phyloP scores from a whole-genome alignment of 2,113 vertebrate species.

The Tenrec ecaudatus region DNA sequence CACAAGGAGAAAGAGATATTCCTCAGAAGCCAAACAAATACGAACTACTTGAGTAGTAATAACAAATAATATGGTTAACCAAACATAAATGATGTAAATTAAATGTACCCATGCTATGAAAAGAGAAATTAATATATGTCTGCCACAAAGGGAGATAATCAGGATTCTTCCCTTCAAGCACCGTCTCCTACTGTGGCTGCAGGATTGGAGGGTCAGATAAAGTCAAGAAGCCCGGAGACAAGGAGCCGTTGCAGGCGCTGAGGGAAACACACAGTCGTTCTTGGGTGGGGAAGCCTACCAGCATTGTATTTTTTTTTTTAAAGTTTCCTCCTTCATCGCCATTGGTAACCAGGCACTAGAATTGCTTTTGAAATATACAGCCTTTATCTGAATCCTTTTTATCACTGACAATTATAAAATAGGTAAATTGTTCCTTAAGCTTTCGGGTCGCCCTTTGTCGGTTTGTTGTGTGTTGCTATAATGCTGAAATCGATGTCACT shows the following conservation, averaged over 20 bases:
- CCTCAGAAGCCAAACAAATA: conserved; percentile 52
- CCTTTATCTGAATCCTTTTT: conserved; percentile 31
- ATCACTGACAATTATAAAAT: not conserved
- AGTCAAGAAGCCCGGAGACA: not conserved
- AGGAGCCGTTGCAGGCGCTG: not conserved
- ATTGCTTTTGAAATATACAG: conserved; percentile 14
- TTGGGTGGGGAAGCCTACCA: not conserved
- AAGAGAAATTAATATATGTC: conserved; percentile 31
- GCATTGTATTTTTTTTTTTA: too few relatives aligned
- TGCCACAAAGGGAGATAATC: conserved; percentile 29
- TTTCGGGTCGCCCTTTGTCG: not conserved
- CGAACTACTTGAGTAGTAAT: conserved; percentile 43
- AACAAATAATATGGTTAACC: conserved; percentile 39
- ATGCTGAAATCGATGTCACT: too few relatives aligned
- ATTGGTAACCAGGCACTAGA: not conserved
- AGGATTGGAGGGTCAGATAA: not conserved
- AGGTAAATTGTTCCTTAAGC: not conserved
- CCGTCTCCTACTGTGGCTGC: not conserved
- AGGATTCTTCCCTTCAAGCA: not conserved
- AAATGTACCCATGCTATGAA: conserved; percentile 49
- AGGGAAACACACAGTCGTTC: not conserved
- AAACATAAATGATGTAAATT: conserved; percentile 20
- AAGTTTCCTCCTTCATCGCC: not conserved
- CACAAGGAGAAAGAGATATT: conserved; percentile 44
- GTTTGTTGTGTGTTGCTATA: too few relatives aligned